Conservation (phyloP, 1,140 invertebrate genomes). For the Rhyacophila brunnea region DNA sequence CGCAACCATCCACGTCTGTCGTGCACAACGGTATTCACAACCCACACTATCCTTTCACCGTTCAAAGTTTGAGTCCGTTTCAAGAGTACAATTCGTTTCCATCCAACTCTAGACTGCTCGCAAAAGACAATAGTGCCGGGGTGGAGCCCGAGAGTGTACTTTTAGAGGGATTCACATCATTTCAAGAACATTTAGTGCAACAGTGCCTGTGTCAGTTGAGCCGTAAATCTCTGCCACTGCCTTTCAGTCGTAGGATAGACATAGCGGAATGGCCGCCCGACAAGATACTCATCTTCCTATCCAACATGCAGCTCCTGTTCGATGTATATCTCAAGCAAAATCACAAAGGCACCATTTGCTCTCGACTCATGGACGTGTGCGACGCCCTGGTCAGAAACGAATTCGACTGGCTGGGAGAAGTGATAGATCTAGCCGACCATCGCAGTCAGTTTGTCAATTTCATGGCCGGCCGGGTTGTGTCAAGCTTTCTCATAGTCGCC, state of each 20-base stretch:
- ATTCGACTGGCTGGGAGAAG: slow-evolving; percentile 78
- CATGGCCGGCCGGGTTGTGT: slow-evolving; percentile 73
- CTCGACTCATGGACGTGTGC: slow-evolving; percentile 73
- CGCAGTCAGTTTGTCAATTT: slow-evolving; percentile 79
- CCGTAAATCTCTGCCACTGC: slow-evolving; percentile 64
- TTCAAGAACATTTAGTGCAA: slow-evolving; percentile 65
- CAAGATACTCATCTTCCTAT: slow-evolving; percentile 73
- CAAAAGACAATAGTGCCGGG: slow-evolving; percentile 9
- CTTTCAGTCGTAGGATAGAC: slow-evolving; percentile 65
- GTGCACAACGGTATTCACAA: slow-evolving; percentile 17
- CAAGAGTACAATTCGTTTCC: slow-evolving; percentile 15
- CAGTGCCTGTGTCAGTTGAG: slow-evolving; percentile 78
- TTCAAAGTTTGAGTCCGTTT: slow-evolving; percentile 15
- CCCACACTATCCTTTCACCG: slow-evolving; percentile 25
- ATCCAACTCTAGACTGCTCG: background rate
- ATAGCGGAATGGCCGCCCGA: slow-evolving; percentile 71
- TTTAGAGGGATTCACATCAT: slow-evolving; percentile 42
- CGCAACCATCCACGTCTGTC: slow-evolving; percentile 11
- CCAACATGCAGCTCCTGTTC: slow-evolving; percentile 78
- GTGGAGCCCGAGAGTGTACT: slow-evolving; percentile 27
- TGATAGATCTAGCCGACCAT: slow-evolving; percentile 74
- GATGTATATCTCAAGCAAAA: slow-evolving; percentile 84
- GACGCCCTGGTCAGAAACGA: slow-evolving; percentile 77
- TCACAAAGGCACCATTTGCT: slow-evolving; percentile 75
- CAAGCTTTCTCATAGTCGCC: slow-evolving; percentile 79